Evolutionary conservation across 1,140 invertebrate species (phyloP).

Genomic region (Lepidostoma basale): DNA sequence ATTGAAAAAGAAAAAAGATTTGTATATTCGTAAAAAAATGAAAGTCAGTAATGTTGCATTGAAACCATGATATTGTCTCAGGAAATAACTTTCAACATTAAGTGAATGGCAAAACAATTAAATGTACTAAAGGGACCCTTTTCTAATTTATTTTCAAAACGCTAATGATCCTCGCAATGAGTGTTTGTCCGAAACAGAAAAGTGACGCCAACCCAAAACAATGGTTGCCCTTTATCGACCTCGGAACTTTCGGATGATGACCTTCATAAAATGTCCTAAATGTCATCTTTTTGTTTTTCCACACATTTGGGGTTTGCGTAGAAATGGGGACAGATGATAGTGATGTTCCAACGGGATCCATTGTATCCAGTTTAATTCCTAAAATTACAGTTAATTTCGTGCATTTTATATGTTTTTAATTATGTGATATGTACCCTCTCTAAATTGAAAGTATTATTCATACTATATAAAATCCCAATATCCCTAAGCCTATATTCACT

Average conservation of each 20-base stretch:
- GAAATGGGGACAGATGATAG: constrained; percentile 10
- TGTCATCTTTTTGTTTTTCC: constrained; percentile 16
- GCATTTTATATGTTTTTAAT: too few species aligned
- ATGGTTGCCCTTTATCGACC: background rate
- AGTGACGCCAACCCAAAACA: background rate
- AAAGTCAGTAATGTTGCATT: background rate
- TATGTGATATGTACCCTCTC: too few species aligned
- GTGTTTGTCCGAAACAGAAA: background rate
- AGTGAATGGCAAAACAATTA: too few species aligned
- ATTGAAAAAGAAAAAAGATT: too few species aligned
- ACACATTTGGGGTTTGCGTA: constrained; percentile 4
- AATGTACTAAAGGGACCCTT: too few species aligned
- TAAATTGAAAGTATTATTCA: too few species aligned
- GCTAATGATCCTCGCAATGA: background rate
- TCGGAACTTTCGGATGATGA: constrained; percentile 12
- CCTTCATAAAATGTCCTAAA: constrained; percentile 13
- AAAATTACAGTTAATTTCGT: too few species aligned
- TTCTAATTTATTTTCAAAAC: constrained; percentile 2
- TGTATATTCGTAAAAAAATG: background rate
- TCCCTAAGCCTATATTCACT: too few species aligned
- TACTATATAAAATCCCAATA: too few species aligned
- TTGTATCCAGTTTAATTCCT: too few species aligned
- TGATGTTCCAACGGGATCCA: too few species aligned
- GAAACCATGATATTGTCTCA: background rate
- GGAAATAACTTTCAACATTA: background rate